phyloP scores from a whole-genome alignment of 2,113 vertebrate genomes.

The Phocoena sinus region DNA sequence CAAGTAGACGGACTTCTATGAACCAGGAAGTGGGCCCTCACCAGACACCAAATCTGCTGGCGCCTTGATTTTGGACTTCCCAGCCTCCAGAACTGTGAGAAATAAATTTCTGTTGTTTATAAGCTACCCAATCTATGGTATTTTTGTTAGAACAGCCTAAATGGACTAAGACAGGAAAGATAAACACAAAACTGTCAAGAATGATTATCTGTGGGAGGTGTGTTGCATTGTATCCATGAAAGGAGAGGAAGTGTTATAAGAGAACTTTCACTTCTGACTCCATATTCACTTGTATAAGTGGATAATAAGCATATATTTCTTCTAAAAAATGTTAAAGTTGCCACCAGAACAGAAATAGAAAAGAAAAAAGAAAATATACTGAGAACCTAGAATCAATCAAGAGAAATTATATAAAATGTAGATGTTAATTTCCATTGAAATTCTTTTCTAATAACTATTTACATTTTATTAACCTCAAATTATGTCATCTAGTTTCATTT shows the following conservation, averaged over 20 bases:
- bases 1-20: neutral
- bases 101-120: neutral
- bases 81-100: neutral
- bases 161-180: neutral
- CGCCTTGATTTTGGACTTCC: neutral
- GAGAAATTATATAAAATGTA: neutral
- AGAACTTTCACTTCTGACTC: neutral
- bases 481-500: neutral
- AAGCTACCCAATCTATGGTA: neutral
- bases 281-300: neutral
- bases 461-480: neutral
- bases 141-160: neutral
- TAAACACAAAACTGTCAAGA: neutral
- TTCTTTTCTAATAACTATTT: neutral
- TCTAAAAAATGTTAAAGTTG: neutral
- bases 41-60: neutral
- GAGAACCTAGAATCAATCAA: neutral
- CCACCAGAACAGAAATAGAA: neutral
- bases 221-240: neutral
- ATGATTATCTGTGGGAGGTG: neutral
- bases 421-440: neutral
- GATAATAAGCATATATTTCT: neutral
- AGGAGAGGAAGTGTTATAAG: neutral
- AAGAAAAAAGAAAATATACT: neutral
- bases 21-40: neutral